Percentiles rank a stretch among this genome's conserved stretches.
phyloP scores from a whole-genome alignment of 2,797 vertebrate genomes.

The Melanotaenia trifasciata region DNA sequence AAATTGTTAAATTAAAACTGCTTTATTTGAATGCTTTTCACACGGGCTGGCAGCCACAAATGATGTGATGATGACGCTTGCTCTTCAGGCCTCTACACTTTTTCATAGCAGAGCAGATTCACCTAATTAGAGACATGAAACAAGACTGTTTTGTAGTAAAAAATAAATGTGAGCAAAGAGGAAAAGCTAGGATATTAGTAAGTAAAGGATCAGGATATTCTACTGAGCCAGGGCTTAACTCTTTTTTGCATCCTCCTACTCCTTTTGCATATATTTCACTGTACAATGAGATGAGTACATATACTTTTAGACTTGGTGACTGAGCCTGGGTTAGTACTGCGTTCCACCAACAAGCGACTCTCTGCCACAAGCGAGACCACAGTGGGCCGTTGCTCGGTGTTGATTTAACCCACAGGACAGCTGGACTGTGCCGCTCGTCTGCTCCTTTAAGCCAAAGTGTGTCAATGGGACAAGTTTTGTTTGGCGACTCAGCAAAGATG shows the following conservation, averaged over 20 bases:
- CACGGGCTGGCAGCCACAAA: too few relatives aligned
- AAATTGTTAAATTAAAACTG: background rate
- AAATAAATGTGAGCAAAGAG: background rate
- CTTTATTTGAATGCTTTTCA: background rate
- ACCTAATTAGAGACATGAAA: background rate
- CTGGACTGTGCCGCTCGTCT: conserved; percentile 48
- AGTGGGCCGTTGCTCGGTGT: conserved; percentile 57
- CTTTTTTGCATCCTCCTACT: conserved; percentile 31
- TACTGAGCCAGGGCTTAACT: background rate
- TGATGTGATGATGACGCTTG: too few relatives aligned
- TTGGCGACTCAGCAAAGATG: conserved; percentile 39
- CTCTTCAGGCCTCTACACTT: background rate
- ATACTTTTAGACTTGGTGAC: conserved; percentile 21
- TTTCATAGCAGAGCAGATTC: background rate
- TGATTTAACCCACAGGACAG: conserved; percentile 59
- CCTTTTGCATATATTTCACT: conserved; percentile 16
- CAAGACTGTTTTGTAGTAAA: background rate
- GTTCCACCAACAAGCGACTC: conserved; percentile 15
- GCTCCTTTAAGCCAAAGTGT: conserved; percentile 62
- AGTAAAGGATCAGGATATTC: conserved; percentile 4
- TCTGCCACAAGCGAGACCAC: conserved; percentile 54
- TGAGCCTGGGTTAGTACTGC: background rate
- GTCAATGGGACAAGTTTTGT: conserved; percentile 67
- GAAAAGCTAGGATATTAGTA: background rate
- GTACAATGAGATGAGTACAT: conserved; percentile 16